Percentiles rank a stretch among this genome's conserved stretches.
Conservation (phyloP, 2,888 invertebrate species). For the Agrilus mali region DNA sequence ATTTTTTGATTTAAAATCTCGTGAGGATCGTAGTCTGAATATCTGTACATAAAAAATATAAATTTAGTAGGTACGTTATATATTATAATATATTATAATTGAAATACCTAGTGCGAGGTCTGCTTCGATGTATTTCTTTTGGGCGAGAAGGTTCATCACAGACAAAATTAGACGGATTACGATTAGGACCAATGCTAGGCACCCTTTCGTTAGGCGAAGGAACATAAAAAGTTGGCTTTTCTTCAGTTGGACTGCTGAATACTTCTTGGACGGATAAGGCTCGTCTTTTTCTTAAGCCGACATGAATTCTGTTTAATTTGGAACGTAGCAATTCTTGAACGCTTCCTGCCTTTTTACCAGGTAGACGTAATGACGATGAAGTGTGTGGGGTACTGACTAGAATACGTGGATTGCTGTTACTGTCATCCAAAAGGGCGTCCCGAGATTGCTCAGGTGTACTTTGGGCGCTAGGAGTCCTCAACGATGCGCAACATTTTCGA, state of each 20-base stretch:
- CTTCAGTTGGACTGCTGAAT: conserved; percentile 30
- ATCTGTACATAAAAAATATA: conserved; percentile 1
- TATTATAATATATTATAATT: conserved; percentile 4
- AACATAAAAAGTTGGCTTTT: conserved; percentile 55
- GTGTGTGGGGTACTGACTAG: conserved; percentile 31
- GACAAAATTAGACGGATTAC: neutral
- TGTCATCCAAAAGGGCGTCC: conserved; percentile 41
- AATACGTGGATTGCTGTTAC: conserved; percentile 33
- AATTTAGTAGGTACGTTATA: no score
- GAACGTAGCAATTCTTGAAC: conserved; percentile 52
- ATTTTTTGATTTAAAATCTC: conserved; percentile 7
- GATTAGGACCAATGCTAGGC: conserved; percentile 7
- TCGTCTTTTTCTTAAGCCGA: conserved; percentile 51
- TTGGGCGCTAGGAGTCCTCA: conserved; percentile 38
- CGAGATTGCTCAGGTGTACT: conserved; percentile 38
- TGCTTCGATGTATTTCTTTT: conserved; percentile 13
- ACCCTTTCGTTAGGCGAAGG: conserved; percentile 41
- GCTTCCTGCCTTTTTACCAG: conserved; percentile 32
- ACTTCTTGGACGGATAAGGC: conserved; percentile 60
- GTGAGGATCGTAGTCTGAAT: no score
- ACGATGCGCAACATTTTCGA: conserved; percentile 52
- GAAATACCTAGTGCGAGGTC: conserved; percentile 14
- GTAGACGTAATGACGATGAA: conserved; percentile 35
- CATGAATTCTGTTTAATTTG: conserved; percentile 57
- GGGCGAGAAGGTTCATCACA: conserved; percentile 10